Base-by-base conservation (phyloP, 1,140 invertebrate genomes). In the Caenorhabditis brenneri region DNA sequence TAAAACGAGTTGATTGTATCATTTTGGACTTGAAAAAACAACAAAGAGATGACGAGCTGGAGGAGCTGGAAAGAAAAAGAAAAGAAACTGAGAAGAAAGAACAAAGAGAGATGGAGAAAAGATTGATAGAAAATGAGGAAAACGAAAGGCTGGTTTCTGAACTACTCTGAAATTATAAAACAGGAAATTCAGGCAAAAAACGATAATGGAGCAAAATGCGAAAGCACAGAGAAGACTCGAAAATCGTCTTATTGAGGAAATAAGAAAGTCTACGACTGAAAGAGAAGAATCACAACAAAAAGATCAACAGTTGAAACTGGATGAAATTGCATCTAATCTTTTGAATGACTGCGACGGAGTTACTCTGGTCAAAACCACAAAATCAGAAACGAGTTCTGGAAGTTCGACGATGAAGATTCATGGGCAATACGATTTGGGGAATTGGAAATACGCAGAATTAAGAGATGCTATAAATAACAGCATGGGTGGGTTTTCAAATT, bases 381-480 rank as follows among this genome's bases (percentile, higher is more conserved):
- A n/a, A 16, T 29, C 79, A 94, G 6, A 12, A 4, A 19, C 69
- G 7, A 78, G 93, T 90, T 94, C 94, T 91, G 93, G 94, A 24
- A 74, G 22, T 88, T 94, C 93, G 85, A 92, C 93, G 19, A 27
- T 55, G 53, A 55, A 51, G 53, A 51, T 22, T 46, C 19, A n/a
- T 12, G 83, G 81, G 6, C 98, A 98, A 90, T 95, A 95, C 92
- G 96, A 98, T 92, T 92, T 99, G 55, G 95, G 95, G 7, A 97
- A 96, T 88, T 98, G 96, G 96, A 98, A 97, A 91, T 99, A 98
- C 92, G 97, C 96, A 7, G 95, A 99, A 90, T 91, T 99, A 10
- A 93, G 97, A 86, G 96, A 98, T 92, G 95, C 96, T 46, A 99
- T 98, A 89, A 99, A 99, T 91, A 98, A 96, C 4, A 97, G 96